Evolutionary conservation across 1,140 invertebrate species (phyloP).

Genomic region (Nylanderia fulva): DNA sequence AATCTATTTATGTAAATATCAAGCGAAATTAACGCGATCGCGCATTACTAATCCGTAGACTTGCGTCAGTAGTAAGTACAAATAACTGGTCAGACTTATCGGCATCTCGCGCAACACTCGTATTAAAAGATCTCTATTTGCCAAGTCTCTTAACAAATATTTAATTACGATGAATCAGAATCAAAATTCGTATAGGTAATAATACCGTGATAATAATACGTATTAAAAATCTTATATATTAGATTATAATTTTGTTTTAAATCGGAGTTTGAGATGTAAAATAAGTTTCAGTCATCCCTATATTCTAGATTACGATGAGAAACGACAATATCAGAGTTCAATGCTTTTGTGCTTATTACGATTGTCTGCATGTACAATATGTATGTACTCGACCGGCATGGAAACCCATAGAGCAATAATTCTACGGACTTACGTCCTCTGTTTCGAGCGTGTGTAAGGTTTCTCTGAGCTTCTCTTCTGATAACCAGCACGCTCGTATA

Average conservation of each 20-base stretch:
- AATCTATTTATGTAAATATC: constrained; percentile 12
- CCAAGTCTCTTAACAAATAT: background rate
- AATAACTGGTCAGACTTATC: constrained; percentile 56
- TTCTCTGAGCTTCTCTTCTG: constrained; percentile 66
- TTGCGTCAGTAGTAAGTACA: constrained; percentile 58
- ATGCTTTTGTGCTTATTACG: no score
- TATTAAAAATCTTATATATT: no score
- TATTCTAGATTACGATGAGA: no score
- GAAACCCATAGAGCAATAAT: constrained; percentile 39
- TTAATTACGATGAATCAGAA: background rate
- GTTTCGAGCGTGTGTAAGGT: constrained; percentile 23
- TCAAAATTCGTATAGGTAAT: constrained; percentile 16
- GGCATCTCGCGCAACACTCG: background rate
- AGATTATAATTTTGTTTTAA: no score
- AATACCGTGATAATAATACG: no score
- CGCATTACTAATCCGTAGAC: background rate
- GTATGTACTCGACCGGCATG: background rate
- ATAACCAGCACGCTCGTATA: constrained; percentile 39
- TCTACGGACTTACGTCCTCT: constrained; percentile 41
- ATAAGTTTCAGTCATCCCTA: no score
- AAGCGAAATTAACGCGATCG: constrained; percentile 7
- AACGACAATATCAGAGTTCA: no score
- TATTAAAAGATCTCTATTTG: constrained; percentile 1
- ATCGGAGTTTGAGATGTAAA: no score
- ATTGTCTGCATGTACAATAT: background rate